Evolutionary conservation across 2,797 vertebrate species (phyloP).

Genomic region (Gobio occitaniae): DNA sequence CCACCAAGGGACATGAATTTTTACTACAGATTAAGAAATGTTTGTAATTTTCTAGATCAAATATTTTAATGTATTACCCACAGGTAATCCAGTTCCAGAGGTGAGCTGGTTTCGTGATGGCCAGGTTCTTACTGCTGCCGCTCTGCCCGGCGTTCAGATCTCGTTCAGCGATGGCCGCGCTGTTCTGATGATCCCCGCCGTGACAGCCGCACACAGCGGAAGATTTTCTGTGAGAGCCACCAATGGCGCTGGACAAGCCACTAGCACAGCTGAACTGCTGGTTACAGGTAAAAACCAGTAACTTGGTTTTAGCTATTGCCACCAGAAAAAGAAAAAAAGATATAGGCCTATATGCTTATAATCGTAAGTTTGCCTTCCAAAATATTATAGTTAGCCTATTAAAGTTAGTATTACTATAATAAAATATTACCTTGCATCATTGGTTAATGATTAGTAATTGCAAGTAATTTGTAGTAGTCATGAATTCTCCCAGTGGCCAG

Average conservation of each 20-base stretch:
- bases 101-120: conserved; percentile 99
- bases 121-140: conserved; percentile 92
- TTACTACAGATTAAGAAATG: background rate
- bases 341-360: background rate
- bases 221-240: conserved; percentile 96
- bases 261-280: conserved; percentile 95
- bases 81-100: conserved; percentile 97
- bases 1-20: background rate
- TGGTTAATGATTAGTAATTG: background rate
- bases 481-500: background rate
- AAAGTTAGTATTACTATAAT: background rate
- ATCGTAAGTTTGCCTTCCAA: background rate
- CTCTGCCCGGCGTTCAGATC: conserved; percentile 94
- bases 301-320: background rate
- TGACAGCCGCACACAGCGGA: conserved; percentile 91
- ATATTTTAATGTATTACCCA: background rate
- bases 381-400: background rate
- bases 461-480: background rate
- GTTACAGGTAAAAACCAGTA: conserved; percentile 85
- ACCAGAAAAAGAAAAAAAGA: background rate
- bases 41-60: background rate
- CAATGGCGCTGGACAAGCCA: conserved; percentile 97
- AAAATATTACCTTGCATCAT: background rate
- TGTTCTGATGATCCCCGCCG: conserved; percentile 90
- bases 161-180: conserved; percentile 97